A percentile compares a stretch with the other conserved stretches of the same genome.
These are phyloP conservation scores for Drosophila lacicola DNA, from an alignment of 2,888 invertebrate species.

Conservation along the genomic window DNA sequence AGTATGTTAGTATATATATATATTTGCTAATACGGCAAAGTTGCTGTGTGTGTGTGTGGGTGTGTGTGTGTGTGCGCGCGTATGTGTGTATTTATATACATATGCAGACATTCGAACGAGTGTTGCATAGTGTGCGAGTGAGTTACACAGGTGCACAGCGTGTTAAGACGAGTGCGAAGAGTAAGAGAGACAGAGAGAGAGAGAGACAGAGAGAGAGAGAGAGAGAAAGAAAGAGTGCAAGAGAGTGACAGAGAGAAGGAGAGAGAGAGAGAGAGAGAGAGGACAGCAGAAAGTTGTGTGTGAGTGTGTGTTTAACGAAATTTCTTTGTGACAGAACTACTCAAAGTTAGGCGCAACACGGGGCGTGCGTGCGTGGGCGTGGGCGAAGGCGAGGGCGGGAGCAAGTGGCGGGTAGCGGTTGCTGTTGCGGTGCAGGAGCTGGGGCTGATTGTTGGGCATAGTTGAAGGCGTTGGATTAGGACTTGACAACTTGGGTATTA, in stretches of 20 bases:
- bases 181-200: not conserved
- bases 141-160: conserved; percentile 43
- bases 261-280: conserved; percentile 15
- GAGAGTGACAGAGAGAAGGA: not conserved
- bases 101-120: conserved; percentile 40
- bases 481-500: conserved; percentile 20
- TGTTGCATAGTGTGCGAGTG: conserved; percentile 44
- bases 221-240: not conserved
- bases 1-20: conserved; percentile 14
- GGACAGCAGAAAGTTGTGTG: conserved; percentile 38
- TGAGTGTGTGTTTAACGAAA: conserved; percentile 16
- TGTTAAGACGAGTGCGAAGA: conserved; percentile 15
- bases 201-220: not conserved
- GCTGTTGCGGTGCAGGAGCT: conserved; percentile 1
- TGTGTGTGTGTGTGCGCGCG: conserved; percentile 16
- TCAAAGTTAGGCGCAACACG: conserved; percentile 40
- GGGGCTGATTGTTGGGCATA: conserved; percentile 9
- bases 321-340: conserved; percentile 42
- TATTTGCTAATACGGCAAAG: conserved; percentile 16
- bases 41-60: conserved; percentile 14
- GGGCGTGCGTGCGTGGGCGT: not conserved
- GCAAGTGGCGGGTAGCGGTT: conserved; percentile 9
- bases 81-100: conserved; percentile 18
- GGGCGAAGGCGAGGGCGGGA: not conserved
- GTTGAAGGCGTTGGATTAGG: conserved; percentile 34